phyloP scores from a whole-genome alignment of 2,113 vertebrate species.

The Tautogolabrus adspersus region DNA sequence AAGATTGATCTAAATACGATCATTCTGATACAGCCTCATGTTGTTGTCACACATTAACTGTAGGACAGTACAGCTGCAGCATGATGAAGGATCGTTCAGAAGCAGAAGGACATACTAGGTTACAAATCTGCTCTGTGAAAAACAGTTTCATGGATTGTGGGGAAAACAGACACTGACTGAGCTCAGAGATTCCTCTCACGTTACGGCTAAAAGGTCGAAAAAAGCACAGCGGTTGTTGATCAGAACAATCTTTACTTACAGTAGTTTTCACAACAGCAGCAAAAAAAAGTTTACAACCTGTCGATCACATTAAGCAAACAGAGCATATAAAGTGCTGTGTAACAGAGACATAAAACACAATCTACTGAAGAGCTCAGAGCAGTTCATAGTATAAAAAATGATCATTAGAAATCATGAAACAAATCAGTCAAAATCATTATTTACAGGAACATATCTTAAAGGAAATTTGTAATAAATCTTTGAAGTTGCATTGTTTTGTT shows the following conservation, averaged over 20 bases:
- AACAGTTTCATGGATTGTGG: neutral
- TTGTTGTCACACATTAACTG: neutral
- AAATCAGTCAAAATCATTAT: conserved; percentile 12
- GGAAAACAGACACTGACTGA: neutral
- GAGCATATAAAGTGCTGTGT: conserved; percentile 65
- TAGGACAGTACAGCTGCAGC: neutral
- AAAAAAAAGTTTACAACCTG: conserved; percentile 42
- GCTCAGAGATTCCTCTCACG: conserved; percentile 11
- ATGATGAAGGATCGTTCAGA: neutral
- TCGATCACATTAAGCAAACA: conserved; percentile 6
- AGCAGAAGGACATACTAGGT: neutral
- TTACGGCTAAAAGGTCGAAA: conserved; percentile 17
- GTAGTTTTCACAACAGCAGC: conserved; percentile 38
- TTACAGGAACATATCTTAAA: conserved; percentile 18
- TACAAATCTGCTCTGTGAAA: conserved; percentile 6
- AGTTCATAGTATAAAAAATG: conserved; percentile 38
- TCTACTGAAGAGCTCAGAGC: conserved; percentile 3
- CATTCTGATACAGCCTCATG: too few relatives aligned
- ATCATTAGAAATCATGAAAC: neutral
- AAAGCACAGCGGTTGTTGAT: conserved; percentile 21
- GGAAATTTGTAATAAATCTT: neutral
- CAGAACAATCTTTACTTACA: conserved; percentile 49
- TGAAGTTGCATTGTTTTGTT: neutral
- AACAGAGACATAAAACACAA: conserved; percentile 24
- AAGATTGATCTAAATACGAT: neutral